Base-by-base conservation (phyloP, 1,140 invertebrate species). In the Hydropsyche tenuis region DNA sequence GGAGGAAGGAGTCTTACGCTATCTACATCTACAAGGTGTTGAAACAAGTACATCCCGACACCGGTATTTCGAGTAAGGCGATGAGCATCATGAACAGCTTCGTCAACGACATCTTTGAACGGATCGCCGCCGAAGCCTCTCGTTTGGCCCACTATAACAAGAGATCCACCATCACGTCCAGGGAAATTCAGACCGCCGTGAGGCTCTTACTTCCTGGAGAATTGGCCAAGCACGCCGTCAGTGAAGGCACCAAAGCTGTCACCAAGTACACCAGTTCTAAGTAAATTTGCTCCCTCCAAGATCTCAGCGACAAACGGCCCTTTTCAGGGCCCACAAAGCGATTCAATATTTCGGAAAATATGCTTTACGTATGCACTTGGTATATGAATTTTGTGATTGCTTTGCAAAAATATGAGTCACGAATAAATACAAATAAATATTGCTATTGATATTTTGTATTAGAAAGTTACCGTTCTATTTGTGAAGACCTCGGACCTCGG, bases 21-120 rank as follows among this genome's bases (percentile, higher is more conserved):
- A 89, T 90, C 69, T 92, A 92, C 81, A 85, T 91, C n/a, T 90
- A 89, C 82, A 92, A 91, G 78, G 85, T 93, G 14, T 78, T 93
- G 78, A 90, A 91, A 77, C 89, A 91, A 79, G 90, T 91, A 5
- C 89, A 91, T 80, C 89, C 89, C 1, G 82, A 91, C 78, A 91
- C 88, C 71, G 89, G 90, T 30, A 88, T 92, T 45, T 90, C 89
- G 12, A 83, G 81, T 51, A 88, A 89, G 79, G 87, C 87, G 0
- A 89, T 88, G 87, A 87, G 83, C 25, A 88, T 89, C 78, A 88
- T 89, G 86, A 87, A 87, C 79, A 86, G 83, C 51, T 92, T 92
- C 79, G 88, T 90, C 37, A 88, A 87, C 78, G 89, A 91, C 78
- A 89, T 92, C 66, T 91, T 90, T 77, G 89, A 91, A 77, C 84